Percentiles rank a stretch among this genome's conserved stretches.
Evolutionary conservation across 2,797 vertebrate genomes (phyloP).

Genomic region (Spondyliosoma cantharus): DNA sequence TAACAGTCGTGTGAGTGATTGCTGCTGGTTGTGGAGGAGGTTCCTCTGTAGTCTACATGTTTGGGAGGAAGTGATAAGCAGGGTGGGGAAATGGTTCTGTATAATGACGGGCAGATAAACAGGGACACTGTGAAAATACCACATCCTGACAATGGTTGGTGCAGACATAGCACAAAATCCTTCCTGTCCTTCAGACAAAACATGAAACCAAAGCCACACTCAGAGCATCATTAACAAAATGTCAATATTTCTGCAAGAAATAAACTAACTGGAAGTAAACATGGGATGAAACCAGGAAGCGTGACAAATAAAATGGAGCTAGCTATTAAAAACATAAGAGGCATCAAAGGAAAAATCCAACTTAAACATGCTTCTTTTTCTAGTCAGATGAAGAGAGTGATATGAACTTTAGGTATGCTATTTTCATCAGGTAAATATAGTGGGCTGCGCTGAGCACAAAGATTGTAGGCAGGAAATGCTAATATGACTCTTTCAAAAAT

Average conservation of each 20-base stretch:
- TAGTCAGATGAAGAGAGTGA: neutral
- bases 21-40: conserved; percentile 36
- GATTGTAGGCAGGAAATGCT: neutral
- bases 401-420: neutral
- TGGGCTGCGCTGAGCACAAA: neutral
- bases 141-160: conserved; percentile 31
- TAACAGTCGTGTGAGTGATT: neutral
- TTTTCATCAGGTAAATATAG: neutral
- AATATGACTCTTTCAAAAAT: neutral
- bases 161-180: conserved; percentile 12
- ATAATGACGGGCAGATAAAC: conserved; percentile 54
- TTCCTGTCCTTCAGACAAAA: conserved; percentile 63
- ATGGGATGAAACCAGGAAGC: neutral
- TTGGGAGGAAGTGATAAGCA: conserved; percentile 68
- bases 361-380: neutral
- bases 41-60: conserved; percentile 54
- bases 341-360: neutral
- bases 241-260: neutral
- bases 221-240: neutral
- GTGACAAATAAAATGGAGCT: neutral
- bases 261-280: neutral
- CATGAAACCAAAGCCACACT: conserved; percentile 30
- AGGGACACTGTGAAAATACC: conserved; percentile 15
- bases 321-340: neutral
- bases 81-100: conserved; percentile 61